A percentile compares a stretch with the other conserved stretches of the same genome.
These are phyloP conservation scores for Eupristina koningsbergeri DNA, from an alignment of 1,140 invertebrate species.

Conservation along the genomic window DNA sequence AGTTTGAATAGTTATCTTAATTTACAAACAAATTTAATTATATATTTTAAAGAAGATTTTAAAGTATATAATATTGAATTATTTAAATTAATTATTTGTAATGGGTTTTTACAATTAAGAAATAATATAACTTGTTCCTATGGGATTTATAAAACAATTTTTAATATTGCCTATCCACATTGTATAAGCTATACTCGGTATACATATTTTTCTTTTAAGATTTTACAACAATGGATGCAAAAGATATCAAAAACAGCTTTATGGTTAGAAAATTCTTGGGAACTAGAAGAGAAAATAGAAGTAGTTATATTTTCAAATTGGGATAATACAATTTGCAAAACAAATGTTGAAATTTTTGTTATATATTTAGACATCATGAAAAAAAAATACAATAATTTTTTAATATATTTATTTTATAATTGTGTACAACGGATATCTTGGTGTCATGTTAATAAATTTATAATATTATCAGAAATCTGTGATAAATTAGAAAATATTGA, in stretches of 20 bases:
- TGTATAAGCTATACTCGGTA: slow-evolving; percentile 63
- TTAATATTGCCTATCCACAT: slow-evolving; percentile 58
- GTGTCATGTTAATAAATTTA: slow-evolving; percentile 64
- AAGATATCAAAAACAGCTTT: slow-evolving; percentile 54
- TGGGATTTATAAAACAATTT: slow-evolving; percentile 53
- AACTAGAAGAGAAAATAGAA: slow-evolving; percentile 60
- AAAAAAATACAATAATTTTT: slow-evolving; percentile 59
- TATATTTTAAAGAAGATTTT: slow-evolving; percentile 50
- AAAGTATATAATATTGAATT: slow-evolving; percentile 53
- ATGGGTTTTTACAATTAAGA: slow-evolving; percentile 63
- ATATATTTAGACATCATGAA: slow-evolving; percentile 64
- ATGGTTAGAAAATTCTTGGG: slow-evolving; percentile 53
- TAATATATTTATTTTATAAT: slow-evolving; percentile 55
- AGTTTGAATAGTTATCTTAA: slow-evolving; percentile 51
- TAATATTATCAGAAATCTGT: slow-evolving; percentile 63
- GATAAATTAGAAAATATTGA: slow-evolving; percentile 49
- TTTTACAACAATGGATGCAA: slow-evolving; percentile 62
- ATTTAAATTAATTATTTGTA: slow-evolving; percentile 59
- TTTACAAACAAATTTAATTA: slow-evolving; percentile 43
- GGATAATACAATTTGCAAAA: slow-evolving; percentile 50
- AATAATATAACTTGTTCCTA: slow-evolving; percentile 37
- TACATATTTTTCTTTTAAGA: slow-evolving; percentile 64
- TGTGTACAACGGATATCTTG: slow-evolving; percentile 61
- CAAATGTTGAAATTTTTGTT: slow-evolving; percentile 52
- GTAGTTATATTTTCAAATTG: slow-evolving; percentile 62